phyloP scores from a whole-genome alignment of 2,888 invertebrate genomes.

The Willowsia nigromaculata region DNA sequence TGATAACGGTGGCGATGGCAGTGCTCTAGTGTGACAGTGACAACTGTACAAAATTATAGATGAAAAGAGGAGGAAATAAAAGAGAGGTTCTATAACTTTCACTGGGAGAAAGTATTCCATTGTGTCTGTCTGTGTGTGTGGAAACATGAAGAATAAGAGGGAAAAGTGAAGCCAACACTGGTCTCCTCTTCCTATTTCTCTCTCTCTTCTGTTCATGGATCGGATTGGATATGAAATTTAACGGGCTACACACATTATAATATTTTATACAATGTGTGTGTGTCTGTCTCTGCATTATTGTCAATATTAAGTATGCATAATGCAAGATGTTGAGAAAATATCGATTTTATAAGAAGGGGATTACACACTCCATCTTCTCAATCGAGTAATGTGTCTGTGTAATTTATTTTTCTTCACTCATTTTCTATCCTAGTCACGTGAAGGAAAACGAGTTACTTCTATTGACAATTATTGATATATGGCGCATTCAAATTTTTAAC shows the following conservation, averaged over 20 bases:
- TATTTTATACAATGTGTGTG: no score
- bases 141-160: no score
- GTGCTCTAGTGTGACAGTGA: conserved; percentile 21
- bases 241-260: no score
- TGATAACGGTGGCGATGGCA: background rate
- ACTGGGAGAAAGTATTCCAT: background rate
- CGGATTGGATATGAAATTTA: no score
- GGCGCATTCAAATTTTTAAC: background rate
- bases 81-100: background rate
- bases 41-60: conserved; percentile 32
- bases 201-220: no score
- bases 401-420: background rate
- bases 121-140: background rate
- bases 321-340: no score
- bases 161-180: no score
- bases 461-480: conserved; percentile 27
- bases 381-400: background rate
- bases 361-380: background rate
- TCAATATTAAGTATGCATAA: no score
- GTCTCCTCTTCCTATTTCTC: no score
- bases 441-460: background rate
- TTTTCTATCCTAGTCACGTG: background rate
- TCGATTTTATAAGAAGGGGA: no score
- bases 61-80: background rate
- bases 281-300: no score